These are phyloP conservation scores for Oophaga pumilio DNA, from an alignment of 2,113 vertebrate genomes.

Conservation along the genomic window DNA sequence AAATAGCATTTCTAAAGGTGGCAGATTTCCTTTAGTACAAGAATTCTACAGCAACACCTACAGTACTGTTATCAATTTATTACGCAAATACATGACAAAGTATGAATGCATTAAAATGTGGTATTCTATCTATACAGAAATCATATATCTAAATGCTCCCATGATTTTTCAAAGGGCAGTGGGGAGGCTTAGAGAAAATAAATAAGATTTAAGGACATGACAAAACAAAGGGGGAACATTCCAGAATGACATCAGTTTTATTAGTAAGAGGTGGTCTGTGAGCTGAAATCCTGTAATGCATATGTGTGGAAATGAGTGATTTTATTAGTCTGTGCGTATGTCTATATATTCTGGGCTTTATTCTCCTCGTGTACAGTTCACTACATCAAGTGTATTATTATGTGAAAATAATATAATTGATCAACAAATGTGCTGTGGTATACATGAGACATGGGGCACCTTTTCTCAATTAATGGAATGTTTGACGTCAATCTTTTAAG, in stretches of 20 bases:
- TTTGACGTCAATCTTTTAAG: too few relatives aligned
- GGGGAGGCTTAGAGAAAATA: background rate
- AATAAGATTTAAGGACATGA: slow-evolving; percentile 34
- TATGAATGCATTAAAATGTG: slow-evolving; percentile 21
- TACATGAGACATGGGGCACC: too few relatives aligned
- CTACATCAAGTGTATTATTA: background rate
- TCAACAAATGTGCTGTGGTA: background rate
- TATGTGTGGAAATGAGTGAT: slow-evolving; percentile 26
- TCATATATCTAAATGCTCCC: slow-evolving; percentile 12
- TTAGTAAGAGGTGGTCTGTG: slow-evolving; percentile 1
- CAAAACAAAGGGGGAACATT: slow-evolving; percentile 45
- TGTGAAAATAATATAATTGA: background rate
- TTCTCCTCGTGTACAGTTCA: background rate
- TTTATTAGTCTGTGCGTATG: background rate
- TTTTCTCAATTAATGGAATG: too few relatives aligned
- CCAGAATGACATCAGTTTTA: slow-evolving; percentile 24
- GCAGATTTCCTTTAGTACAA: background rate
- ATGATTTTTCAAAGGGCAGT: slow-evolving; percentile 24
- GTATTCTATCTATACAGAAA: slow-evolving; percentile 19
- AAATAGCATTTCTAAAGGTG: too few relatives aligned
- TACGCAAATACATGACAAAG: background rate
- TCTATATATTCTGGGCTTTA: background rate
- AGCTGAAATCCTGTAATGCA: slow-evolving; percentile 12
- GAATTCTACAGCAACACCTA: background rate
- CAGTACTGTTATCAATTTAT: background rate